phyloP scores from a whole-genome alignment of 2,113 vertebrate genomes.

The Odocoileus hemionus region DNA sequence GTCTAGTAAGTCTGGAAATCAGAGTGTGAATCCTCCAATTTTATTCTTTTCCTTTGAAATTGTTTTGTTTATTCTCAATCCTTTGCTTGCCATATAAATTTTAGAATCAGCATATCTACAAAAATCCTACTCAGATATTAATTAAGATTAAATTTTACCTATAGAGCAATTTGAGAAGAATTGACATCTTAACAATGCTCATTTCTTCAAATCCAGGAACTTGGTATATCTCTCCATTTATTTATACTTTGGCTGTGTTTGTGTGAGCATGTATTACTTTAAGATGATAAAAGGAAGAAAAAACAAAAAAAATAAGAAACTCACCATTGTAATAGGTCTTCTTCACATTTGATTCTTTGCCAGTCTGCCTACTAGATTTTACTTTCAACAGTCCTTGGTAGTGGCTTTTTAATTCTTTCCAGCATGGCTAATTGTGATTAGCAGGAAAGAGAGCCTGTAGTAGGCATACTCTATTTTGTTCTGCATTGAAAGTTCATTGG shows the following conservation, averaged over 20 bases:
- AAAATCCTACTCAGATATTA: neutral
- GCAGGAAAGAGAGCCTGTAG: neutral
- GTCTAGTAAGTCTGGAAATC: neutral
- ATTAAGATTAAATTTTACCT: neutral
- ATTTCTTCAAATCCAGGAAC: neutral
- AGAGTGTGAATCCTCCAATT: neutral
- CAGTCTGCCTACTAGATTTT: neutral
- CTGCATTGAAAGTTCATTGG: neutral
- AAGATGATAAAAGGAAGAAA: neutral
- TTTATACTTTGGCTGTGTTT: neutral
- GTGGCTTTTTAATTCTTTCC: neutral
- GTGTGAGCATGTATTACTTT: neutral
- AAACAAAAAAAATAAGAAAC: neutral
- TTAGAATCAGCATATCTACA: neutral
- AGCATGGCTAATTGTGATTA: neutral
- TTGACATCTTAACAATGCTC: neutral
- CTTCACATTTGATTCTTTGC: neutral
- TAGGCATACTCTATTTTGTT: neutral
- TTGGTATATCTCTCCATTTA: neutral
- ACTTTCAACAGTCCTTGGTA: neutral
- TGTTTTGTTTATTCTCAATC: neutral
- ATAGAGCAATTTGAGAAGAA: neutral
- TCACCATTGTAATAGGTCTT: neutral
- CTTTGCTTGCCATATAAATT: neutral
- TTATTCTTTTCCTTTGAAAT: neutral